Evolutionary conservation across 2,113 vertebrate genomes (phyloP).

Genomic region (Cavia aperea): DNA sequence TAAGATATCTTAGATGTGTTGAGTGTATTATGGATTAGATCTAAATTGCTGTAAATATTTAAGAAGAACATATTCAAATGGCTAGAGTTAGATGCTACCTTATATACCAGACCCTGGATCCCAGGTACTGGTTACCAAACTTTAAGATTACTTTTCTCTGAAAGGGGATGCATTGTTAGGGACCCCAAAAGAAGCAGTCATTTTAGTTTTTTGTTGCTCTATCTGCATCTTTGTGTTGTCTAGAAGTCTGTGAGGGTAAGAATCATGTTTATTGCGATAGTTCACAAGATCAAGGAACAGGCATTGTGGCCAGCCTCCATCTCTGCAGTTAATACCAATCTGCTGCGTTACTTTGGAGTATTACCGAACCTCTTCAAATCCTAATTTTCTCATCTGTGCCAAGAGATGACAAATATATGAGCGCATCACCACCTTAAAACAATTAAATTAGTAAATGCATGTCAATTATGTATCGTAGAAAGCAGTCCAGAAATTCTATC

Average conservation of each 20-base stretch:
- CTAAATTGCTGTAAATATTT: neutral
- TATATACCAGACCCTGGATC: neutral
- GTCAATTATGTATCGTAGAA: neutral
- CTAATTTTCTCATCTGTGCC: neutral
- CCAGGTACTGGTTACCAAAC: neutral
- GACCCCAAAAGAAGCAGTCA: no score
- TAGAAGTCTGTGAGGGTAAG: neutral
- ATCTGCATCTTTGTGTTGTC: neutral
- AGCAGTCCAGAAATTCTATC: neutral
- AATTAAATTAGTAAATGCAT: neutral
- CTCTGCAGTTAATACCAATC: neutral
- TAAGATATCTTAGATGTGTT: neutral
- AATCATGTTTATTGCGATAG: neutral
- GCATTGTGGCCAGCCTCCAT: neutral
- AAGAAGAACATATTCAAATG: constrained; percentile 1
- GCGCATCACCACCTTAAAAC: neutral
- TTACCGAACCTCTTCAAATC: neutral
- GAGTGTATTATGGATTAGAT: neutral
- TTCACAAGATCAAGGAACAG: neutral
- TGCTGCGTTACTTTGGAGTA: neutral
- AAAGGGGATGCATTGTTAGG: neutral
- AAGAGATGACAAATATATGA: neutral
- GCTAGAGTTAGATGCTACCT: neutral
- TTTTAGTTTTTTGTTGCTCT: neutral
- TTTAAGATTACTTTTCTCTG: neutral